Evolutionary conservation across 2,888 invertebrate species (phyloP).

Genomic region (Xylota segnis): DNA sequence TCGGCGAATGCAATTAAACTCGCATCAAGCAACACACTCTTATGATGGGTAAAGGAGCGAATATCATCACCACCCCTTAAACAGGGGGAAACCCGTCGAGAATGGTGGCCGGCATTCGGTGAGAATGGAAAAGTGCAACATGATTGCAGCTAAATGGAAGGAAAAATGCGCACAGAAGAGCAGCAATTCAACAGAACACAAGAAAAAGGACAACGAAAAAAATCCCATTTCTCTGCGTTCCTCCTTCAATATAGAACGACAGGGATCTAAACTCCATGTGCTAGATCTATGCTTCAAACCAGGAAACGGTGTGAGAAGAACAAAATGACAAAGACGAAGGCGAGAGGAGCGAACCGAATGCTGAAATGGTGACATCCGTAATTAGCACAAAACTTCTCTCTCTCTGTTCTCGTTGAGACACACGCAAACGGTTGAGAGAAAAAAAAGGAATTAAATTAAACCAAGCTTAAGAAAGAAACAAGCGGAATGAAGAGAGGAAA

Average conservation of each 20-base stretch:
- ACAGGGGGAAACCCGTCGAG: background rate
- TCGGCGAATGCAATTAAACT: slow-evolving; percentile 74
- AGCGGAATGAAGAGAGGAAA: slow-evolving; percentile 21
- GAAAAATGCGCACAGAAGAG: slow-evolving; percentile 58
- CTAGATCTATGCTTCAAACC: slow-evolving; percentile 51
- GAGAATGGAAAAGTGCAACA: slow-evolving; percentile 67
- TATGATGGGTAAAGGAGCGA: background rate
- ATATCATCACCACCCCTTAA: slow-evolving; percentile 31
- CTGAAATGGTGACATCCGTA: slow-evolving; percentile 74
- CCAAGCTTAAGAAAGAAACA: slow-evolving; percentile 58
- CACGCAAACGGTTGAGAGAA: slow-evolving; percentile 53
- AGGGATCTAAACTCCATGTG: slow-evolving; percentile 39
- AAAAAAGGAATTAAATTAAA: slow-evolving; percentile 56
- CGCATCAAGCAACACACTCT: slow-evolving; percentile 62
- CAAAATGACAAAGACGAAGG: background rate
- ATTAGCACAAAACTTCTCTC: slow-evolving; percentile 70
- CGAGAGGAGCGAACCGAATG: background rate
- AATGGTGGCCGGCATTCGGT: slow-evolving; percentile 7
- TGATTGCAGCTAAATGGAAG: slow-evolving; percentile 70
- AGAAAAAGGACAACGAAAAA: slow-evolving; percentile 65
- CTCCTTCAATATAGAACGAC: slow-evolving; percentile 39
- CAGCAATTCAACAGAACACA: slow-evolving; percentile 47
- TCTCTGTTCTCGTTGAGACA: slow-evolving; percentile 25
- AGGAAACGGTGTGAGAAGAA: slow-evolving; percentile 47
- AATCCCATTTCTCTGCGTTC: slow-evolving; percentile 43